These are phyloP conservation scores for Boloria selene DNA, from an alignment of 2,888 invertebrate species.

Conservation along the genomic window DNA sequence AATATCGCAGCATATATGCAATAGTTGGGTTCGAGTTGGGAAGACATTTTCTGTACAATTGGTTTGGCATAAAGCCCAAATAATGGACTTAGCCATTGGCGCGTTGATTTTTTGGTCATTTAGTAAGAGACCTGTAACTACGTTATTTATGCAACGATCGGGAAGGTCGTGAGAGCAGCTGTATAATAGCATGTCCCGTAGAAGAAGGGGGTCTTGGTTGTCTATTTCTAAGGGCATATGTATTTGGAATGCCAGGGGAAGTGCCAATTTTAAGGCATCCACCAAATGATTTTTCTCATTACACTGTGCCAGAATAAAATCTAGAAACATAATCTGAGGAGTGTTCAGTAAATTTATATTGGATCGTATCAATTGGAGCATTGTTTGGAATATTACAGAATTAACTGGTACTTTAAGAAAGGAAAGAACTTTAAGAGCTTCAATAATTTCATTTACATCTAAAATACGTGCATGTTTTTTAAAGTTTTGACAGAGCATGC, in stretches of 20 bases:
- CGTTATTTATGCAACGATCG: constrained; percentile 73
- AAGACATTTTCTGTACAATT: constrained; percentile 63
- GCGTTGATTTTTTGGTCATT: constrained; percentile 69
- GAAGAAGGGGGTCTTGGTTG: constrained; percentile 69
- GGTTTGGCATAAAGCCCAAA: constrained; percentile 81
- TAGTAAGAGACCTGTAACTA: constrained; percentile 76
- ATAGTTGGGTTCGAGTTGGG: constrained; percentile 71
- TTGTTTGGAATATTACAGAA: constrained; percentile 82
- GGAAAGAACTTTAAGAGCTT: constrained; percentile 82
- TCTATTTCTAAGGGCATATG: constrained; percentile 83
- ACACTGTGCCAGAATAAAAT: constrained; percentile 81
- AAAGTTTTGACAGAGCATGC: constrained; percentile 81
- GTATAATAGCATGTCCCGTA: constrained; percentile 81
- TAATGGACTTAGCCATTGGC: constrained; percentile 75
- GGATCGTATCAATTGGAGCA: constrained; percentile 84
- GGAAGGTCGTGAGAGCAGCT: constrained; percentile 75
- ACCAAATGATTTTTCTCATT: constrained; percentile 79
- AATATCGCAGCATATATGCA: constrained; percentile 78
- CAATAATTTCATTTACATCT: constrained; percentile 79
- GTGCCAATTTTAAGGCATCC: constrained; percentile 84
- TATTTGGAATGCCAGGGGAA: constrained; percentile 86
- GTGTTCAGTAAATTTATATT: constrained; percentile 83
- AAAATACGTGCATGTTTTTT: constrained; percentile 79
- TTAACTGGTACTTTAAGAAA: constrained; percentile 82
- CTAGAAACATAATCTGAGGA: constrained; percentile 84